phyloP scores from a whole-genome alignment of 2,113 vertebrate species.

The Microtus pennsylvanicus region DNA sequence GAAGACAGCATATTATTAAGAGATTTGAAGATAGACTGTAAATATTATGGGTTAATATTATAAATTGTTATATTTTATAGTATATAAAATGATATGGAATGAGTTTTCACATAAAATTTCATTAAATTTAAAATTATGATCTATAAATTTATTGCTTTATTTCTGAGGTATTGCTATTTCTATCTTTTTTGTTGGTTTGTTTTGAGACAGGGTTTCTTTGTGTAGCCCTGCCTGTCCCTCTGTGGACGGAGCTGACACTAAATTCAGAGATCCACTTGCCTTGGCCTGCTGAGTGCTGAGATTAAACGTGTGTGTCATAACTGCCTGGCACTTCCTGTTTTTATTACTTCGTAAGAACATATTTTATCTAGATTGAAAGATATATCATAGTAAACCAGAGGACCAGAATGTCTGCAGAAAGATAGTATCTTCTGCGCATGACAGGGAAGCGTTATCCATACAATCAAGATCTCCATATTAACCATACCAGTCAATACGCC shows the following conservation, averaged over 20 bases:
- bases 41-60: not conserved
- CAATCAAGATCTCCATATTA: not conserved
- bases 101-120: not conserved
- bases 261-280: not conserved
- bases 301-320: not conserved
- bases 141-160: not conserved
- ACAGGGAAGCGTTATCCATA: no score
- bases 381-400: not conserved
- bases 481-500: not conserved
- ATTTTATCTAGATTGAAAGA: not conserved
- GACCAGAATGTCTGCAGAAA: not conserved
- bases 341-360: not conserved
- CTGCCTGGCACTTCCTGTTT: not conserved
- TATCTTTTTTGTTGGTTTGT: not conserved
- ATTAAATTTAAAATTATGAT: not conserved
- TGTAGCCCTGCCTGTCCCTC: not conserved
- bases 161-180: constrained; percentile 11
- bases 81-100: not conserved
- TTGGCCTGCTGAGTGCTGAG: not conserved
- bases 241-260: no score
- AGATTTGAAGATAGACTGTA: not conserved
- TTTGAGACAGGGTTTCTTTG: not conserved
- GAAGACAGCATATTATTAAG: not conserved
- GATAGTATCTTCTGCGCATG: not conserved
- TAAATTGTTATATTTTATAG: not conserved